Conservation (phyloP, 23 tunicate species). For the Halocynthia aurantium region DNA sequence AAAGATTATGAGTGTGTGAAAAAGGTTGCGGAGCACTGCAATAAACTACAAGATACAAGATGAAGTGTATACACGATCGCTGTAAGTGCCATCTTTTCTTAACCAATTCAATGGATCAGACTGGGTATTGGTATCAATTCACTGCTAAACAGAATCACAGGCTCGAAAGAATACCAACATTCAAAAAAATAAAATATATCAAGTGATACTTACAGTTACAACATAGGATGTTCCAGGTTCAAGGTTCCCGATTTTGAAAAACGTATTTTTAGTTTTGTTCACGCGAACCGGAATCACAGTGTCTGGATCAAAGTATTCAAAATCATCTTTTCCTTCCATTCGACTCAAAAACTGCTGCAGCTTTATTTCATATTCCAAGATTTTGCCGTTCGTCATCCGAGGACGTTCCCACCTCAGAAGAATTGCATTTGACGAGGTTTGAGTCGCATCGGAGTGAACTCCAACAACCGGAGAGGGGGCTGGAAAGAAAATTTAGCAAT, state of each 20-base stretch:
- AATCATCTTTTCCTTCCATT: background rate
- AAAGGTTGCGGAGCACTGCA: too few relatives aligned
- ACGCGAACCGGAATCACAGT: background rate
- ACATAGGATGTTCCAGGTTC: conserved; percentile 14
- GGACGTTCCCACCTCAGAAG: conserved; percentile 48
- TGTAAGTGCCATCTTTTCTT: too few relatives aligned
- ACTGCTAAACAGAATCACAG: background rate
- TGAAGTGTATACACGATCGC: too few relatives aligned
- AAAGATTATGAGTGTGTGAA: too few relatives aligned
- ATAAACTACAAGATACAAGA: too few relatives aligned
- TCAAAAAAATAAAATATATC: background rate
- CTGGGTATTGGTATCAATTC: too few relatives aligned
- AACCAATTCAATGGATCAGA: too few relatives aligned
- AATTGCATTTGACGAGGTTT: conserved; percentile 19
- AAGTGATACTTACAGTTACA: conserved; percentile 6
- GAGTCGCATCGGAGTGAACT: conserved; percentile 14
- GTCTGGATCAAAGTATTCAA: conserved; percentile 9
- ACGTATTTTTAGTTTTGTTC: conserved; percentile 8
- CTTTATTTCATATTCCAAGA: conserved; percentile 46
- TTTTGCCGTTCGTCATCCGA: conserved; percentile 36
- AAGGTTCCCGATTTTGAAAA: conserved; percentile 6
- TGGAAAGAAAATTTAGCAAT: conserved; percentile 1
- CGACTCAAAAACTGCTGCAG: conserved; percentile 3
- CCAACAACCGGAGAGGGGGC: conserved; percentile 67
- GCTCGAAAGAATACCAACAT: background rate